Percentiles rank a stretch among this genome's conserved stretches.
Evolutionary conservation across 2,113 vertebrate species (phyloP).

Genomic region (Chionomys nivalis): DNA sequence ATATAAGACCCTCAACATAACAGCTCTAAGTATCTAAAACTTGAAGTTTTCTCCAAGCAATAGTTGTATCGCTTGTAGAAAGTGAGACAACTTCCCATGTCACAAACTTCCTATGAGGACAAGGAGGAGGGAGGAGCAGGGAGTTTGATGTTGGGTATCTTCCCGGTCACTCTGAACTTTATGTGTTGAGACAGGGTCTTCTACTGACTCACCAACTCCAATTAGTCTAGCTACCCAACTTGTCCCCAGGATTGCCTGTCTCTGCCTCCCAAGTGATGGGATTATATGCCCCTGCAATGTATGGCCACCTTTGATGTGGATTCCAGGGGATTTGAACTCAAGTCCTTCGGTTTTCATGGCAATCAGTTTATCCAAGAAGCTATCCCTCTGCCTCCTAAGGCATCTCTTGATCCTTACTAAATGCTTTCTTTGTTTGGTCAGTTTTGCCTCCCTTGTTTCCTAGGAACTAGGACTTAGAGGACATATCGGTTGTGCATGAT

Average conservation of each 20-base stretch:
- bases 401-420: background rate
- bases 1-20: background rate
- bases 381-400: background rate
- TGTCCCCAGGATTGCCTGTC: background rate
- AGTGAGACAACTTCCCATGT: too few species aligned
- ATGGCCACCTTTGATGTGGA: background rate
- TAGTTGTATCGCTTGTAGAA: background rate
- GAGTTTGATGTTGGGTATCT: background rate
- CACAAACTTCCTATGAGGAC: background rate
- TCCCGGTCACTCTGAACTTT: background rate
- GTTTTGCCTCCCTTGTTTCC: background rate
- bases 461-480: background rate
- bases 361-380: too few species aligned
- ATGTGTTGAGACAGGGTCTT: too few species aligned
- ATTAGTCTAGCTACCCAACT: background rate
- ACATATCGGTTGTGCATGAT: background rate
- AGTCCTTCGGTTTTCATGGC: background rate
- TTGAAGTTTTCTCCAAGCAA: background rate
- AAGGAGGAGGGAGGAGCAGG: background rate
- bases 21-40: background rate
- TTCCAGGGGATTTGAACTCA: background rate
- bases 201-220: background rate
- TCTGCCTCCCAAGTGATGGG: background rate
- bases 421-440: background rate
- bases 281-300: background rate